Conservation (phyloP, 2,888 invertebrate species). For the Latrodectus hesperus region DNA sequence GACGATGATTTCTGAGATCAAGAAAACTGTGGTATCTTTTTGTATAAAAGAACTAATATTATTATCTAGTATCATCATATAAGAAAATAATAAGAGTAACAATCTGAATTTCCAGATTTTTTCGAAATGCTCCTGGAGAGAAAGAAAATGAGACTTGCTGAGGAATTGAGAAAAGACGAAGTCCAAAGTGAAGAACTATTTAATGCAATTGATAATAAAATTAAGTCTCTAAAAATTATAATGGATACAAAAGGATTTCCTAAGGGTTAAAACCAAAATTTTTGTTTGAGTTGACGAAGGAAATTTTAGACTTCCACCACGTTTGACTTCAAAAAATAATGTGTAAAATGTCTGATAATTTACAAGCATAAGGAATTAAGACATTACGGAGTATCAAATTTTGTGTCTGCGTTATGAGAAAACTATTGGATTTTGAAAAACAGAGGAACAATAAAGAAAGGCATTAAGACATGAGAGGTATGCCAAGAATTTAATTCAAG, state of each 20-base stretch:
- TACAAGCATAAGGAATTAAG: background rate
- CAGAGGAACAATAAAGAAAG: background rate
- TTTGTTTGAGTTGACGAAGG: conserved; percentile 14
- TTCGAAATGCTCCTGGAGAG: background rate
- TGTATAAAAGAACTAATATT: conserved; percentile 1
- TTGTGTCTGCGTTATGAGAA: background rate
- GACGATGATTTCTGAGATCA: background rate
- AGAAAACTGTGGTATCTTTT: background rate
- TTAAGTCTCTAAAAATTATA: conserved; percentile 6
- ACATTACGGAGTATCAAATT: conserved; percentile 6
- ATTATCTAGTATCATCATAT: conserved; percentile 5
- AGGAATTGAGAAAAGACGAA: conserved; percentile 19
- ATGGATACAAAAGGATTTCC: background rate
- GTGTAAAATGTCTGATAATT: conserved; percentile 9
- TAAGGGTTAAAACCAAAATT: background rate
- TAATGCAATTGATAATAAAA: background rate
- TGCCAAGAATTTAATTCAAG: background rate
- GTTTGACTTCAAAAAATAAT: conserved; percentile 9
- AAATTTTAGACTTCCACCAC: conserved; percentile 23
- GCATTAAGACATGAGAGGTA: background rate
- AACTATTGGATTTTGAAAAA: conserved; percentile 7
- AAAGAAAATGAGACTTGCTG: background rate
- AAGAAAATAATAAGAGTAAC: background rate
- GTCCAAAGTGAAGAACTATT: conserved; percentile 15
- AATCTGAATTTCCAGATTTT: background rate